Percentiles rank a stretch among this genome's conserved stretches.
phyloP scores from a whole-genome alignment of 2,113 vertebrate genomes.

The Eptesicus fuscus region DNA sequence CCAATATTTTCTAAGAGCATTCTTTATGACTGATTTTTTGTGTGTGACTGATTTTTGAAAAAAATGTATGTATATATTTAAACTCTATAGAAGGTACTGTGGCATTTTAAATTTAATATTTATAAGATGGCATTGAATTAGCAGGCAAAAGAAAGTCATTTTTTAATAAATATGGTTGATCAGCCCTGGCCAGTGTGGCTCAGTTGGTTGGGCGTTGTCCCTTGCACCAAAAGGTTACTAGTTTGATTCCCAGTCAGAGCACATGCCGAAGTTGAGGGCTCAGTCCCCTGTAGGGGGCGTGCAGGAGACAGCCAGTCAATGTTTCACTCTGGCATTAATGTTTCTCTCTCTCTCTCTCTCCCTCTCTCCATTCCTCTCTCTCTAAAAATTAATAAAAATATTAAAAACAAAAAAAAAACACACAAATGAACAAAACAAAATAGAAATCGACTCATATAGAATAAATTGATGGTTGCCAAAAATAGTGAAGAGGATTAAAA shows the following conservation, averaged over 20 bases:
- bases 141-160: neutral
- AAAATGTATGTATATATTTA: neutral
- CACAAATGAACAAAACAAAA: neutral
- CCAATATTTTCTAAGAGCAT: neutral
- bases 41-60: neutral
- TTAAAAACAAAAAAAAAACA: neutral
- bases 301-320: neutral
- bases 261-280: neutral
- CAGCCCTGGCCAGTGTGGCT: neutral
- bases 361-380: neutral
- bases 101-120: neutral
- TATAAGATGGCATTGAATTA: neutral
- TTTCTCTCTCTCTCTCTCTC: neutral
- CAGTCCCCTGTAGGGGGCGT: neutral
- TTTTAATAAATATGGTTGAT: slow-evolving; percentile 9
- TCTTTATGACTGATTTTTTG: neutral
- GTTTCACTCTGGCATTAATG: neutral
- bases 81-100: neutral
- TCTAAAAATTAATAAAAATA: neutral
- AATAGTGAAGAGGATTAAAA: neutral
- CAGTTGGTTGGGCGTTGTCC: neutral
- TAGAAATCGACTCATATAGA: neutral
- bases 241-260: neutral
- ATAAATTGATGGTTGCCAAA: neutral
- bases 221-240: neutral